Conservation (phyloP, 2,888 invertebrate species). For the Hirtodrosophila duncani region DNA sequence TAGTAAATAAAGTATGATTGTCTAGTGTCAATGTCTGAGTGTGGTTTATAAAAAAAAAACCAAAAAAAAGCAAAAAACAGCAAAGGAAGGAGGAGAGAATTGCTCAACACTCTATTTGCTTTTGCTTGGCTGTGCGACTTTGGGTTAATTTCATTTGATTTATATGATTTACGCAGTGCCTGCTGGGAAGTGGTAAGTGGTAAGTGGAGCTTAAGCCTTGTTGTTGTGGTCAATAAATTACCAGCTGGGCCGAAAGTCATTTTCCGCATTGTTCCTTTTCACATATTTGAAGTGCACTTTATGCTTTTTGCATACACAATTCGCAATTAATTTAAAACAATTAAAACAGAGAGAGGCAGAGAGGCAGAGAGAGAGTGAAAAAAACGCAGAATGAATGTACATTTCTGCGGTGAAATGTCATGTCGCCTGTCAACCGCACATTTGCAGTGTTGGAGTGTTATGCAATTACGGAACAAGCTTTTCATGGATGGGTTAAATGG, state of each 20-base stretch:
- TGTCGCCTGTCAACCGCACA: slow-evolving; percentile 67
- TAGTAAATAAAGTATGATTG: slow-evolving; percentile 54
- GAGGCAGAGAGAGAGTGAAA: slow-evolving; percentile 31
- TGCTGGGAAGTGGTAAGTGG: background rate
- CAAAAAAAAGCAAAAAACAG: too few relatives aligned
- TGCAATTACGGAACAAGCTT: slow-evolving; percentile 51
- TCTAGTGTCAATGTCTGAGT: slow-evolving; percentile 31
- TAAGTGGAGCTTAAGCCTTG: slow-evolving; percentile 29
- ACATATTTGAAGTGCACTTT: slow-evolving; percentile 66
- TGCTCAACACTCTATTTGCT: slow-evolving; percentile 47
- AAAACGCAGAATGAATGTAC: slow-evolving; percentile 3
- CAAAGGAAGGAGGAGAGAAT: too few relatives aligned
- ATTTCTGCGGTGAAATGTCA: slow-evolving; percentile 64
- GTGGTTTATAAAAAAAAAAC: slow-evolving; percentile 50
- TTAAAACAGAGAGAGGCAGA: slow-evolving; percentile 52
- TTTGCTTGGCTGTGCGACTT: slow-evolving; percentile 11
- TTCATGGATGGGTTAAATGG: slow-evolving; percentile 35
- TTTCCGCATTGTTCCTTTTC: slow-evolving; percentile 50
- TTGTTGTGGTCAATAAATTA: slow-evolving; percentile 62
- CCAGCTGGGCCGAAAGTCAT: slow-evolving; percentile 54
- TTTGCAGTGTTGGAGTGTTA: slow-evolving; percentile 56
- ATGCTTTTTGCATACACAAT: slow-evolving; percentile 67
- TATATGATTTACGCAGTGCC: slow-evolving; percentile 35
- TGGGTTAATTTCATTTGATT: slow-evolving; percentile 64
- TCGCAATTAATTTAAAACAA: slow-evolving; percentile 70